Percentiles rank a stretch among this genome's conserved stretches.
These are phyloP conservation scores for Neolamprologus devosi DNA, from an alignment of 2,113 vertebrate genomes.

Conservation along the genomic window DNA sequence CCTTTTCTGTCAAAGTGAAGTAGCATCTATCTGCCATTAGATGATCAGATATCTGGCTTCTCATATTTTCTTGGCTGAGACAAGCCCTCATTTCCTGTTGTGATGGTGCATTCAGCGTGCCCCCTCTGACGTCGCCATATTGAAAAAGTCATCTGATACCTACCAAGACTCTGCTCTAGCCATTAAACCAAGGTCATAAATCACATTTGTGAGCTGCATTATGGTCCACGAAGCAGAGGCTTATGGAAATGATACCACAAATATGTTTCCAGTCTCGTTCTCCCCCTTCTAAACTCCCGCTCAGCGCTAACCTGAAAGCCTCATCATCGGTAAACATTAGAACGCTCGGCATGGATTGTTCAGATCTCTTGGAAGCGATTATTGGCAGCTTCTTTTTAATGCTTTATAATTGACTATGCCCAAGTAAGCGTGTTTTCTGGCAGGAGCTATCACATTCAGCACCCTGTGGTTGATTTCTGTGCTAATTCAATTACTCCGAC, in stretches of 20 bases:
- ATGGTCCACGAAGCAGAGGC: slow-evolving; percentile 60
- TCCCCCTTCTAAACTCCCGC: slow-evolving; percentile 25
- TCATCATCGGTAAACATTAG: slow-evolving; percentile 46
- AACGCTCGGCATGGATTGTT: slow-evolving; percentile 49
- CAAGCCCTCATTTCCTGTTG: slow-evolving; percentile 72
- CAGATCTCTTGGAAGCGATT: slow-evolving; percentile 59
- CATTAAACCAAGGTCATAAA: slow-evolving; percentile 79
- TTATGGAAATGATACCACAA: slow-evolving; percentile 71
- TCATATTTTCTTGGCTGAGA: slow-evolving; percentile 69
- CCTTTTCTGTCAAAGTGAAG: slow-evolving; percentile 74
- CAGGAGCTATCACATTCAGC: slow-evolving; percentile 34
- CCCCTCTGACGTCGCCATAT: slow-evolving; percentile 69
- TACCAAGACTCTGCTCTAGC: slow-evolving; percentile 61
- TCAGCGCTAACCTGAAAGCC: slow-evolving; percentile 51
- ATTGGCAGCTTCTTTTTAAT: slow-evolving; percentile 62
- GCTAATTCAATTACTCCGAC: slow-evolving; percentile 61
- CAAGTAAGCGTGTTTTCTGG: slow-evolving; percentile 23
- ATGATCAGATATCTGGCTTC: slow-evolving; percentile 72
- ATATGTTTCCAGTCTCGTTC: slow-evolving; percentile 61
- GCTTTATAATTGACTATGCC: slow-evolving; percentile 53
- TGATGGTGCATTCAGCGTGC: slow-evolving; percentile 62
- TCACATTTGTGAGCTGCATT: slow-evolving; percentile 70
- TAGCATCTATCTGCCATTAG: slow-evolving; percentile 74
- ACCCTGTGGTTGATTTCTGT: slow-evolving; percentile 45
- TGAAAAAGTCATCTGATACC: slow-evolving; percentile 77